Conservation (phyloP, 2,113 vertebrate genomes). For the Alexandromys fortis region DNA sequence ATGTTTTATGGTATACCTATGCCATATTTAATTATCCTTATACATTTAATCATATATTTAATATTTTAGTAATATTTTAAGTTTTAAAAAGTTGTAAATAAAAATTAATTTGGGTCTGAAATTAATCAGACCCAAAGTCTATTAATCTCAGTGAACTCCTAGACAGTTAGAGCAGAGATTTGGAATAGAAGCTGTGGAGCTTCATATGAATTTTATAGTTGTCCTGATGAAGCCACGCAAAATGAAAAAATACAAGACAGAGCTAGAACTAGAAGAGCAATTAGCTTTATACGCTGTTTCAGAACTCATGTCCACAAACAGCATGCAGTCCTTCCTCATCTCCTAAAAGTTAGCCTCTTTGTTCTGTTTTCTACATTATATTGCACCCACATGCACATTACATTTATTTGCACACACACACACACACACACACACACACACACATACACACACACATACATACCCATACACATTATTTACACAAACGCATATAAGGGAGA, state of each 20-base stretch:
- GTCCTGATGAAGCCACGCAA: not conserved
- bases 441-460: not conserved
- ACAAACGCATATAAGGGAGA: not conserved
- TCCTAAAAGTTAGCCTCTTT: not conserved
- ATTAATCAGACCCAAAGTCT: not conserved
- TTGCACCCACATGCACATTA: not conserved
- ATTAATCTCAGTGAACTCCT: not conserved
- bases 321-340: not conserved
- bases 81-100: not conserved
- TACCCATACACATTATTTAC: not conserved
- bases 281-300: not conserved
- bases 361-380: not conserved
- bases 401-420: not conserved
- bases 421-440: too few relatives aligned
- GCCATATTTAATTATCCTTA: not conserved
- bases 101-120: not conserved
- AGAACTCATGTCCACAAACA: not conserved
- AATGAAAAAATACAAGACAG: not conserved
- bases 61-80: not conserved
- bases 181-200: not conserved
- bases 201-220: not conserved
- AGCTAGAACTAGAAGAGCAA: not conserved
- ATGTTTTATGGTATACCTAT: not conserved
- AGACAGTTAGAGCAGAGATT: not conserved
- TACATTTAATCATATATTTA: not conserved